These are phyloP conservation scores for Lutraria rhynchaena DNA, from an alignment of 1,140 invertebrate genomes.

Conservation along the genomic window DNA sequence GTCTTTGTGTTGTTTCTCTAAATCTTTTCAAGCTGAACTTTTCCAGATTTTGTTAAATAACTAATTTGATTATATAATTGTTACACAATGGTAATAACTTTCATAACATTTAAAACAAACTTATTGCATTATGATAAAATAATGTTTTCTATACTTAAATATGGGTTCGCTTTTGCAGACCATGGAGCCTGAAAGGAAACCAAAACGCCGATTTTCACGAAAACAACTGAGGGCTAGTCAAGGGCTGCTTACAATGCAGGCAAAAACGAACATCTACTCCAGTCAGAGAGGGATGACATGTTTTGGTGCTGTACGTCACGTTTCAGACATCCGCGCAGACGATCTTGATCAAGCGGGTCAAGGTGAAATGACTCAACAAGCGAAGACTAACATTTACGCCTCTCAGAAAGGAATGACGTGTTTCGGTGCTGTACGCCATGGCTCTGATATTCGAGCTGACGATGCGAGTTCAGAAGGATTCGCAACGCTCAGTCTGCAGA, in stretches of 20 bases:
- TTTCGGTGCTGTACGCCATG: conserved; percentile 50
- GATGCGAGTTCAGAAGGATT: conserved; percentile 84
- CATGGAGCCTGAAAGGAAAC: conserved; percentile 24
- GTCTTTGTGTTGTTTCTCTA: too few relatives aligned
- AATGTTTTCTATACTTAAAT: too few relatives aligned
- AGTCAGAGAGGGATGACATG: conserved; percentile 71
- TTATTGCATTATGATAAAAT: too few relatives aligned
- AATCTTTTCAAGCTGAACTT: too few relatives aligned
- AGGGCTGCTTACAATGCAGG: conserved; percentile 93
- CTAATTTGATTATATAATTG: too few relatives aligned
- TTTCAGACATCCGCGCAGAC: conserved; percentile 66
- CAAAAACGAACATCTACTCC: conserved; percentile 92
- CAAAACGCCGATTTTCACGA: conserved; percentile 31
- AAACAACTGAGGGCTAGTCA: conserved; percentile 84
- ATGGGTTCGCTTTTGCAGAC: conserved; percentile 11
- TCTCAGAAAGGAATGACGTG: conserved; percentile 45
- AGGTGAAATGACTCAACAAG: conserved; percentile 28
- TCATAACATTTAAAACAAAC: too few relatives aligned
- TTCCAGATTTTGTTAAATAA: too few relatives aligned
- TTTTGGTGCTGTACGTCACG: conserved; percentile 74
- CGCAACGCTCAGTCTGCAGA: conserved; percentile 93
- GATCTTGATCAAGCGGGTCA: conserved; percentile 25
- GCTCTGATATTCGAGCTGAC: conserved; percentile 59
- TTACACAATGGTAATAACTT: too few relatives aligned
- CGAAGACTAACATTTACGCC: conserved; percentile 39